Conservation (phyloP, 2,797 vertebrate genomes). For the Cephalopachus bancanus region DNA sequence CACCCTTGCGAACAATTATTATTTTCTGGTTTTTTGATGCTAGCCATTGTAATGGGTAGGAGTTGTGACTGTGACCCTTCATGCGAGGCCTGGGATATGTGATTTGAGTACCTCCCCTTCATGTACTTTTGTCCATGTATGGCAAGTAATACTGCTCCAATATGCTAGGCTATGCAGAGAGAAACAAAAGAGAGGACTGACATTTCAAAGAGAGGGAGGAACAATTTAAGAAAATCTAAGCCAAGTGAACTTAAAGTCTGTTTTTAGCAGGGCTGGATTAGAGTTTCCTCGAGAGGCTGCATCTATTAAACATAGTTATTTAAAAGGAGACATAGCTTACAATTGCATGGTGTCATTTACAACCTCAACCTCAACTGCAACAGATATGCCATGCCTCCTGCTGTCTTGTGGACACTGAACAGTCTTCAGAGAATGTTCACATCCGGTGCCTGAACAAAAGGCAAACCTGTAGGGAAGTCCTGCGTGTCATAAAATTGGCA, state of each 20-base stretch:
- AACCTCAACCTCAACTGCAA: not conserved
- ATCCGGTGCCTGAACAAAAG: not conserved
- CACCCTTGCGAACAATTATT: not conserved
- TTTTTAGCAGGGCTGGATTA: not conserved
- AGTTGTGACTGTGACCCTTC: not conserved
- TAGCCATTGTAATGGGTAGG: not conserved
- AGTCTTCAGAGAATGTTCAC: not conserved
- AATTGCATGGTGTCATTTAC: not conserved
- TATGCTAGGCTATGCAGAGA: not conserved
- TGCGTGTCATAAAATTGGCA: not conserved
- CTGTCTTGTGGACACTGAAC: not conserved
- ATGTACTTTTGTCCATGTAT: not conserved
- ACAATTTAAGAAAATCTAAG: not conserved
- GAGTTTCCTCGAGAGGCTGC: not conserved
- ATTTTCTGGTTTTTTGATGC: not conserved
- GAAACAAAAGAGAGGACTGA: not conserved
- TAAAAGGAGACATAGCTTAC: not conserved
- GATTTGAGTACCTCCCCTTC: not conserved
- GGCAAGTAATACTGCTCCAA: not conserved
- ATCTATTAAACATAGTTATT: not conserved
- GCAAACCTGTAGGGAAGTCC: conserved; percentile 50
- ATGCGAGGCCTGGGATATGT: not conserved
- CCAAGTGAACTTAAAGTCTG: not conserved
- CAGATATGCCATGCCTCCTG: not conserved
- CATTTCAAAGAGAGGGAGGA: not conserved